Percentiles rank a stretch among this genome's conserved stretches.
These are phyloP conservation scores for Eupelmus urozonus DNA, from an alignment of 2,888 invertebrate species.

Conservation along the genomic window DNA sequence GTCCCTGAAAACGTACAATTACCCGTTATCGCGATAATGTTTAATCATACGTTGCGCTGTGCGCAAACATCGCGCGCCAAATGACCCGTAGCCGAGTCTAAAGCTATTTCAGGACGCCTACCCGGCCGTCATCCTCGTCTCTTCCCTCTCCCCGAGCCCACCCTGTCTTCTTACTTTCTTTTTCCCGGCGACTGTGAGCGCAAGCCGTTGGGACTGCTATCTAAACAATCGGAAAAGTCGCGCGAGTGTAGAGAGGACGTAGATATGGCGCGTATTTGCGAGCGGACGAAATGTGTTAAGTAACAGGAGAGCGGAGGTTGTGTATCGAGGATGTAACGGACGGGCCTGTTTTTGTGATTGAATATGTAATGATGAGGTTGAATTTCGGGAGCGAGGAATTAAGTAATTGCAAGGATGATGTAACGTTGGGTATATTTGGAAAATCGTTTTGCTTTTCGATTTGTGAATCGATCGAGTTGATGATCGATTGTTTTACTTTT, in stretches of 20 bases:
- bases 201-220: conserved; percentile 19
- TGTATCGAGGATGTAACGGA: neutral
- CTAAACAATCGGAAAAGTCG: conserved; percentile 55
- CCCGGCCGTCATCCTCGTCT: conserved; percentile 15
- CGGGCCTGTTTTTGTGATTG: neutral
- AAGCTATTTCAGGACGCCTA: conserved; percentile 55
- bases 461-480: too few species aligned
- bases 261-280: neutral
- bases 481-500: too few species aligned
- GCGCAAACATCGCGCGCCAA: conserved; percentile 53
- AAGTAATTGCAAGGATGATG: too few species aligned
- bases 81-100: conserved; percentile 43
- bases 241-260: neutral
- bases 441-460: too few species aligned
- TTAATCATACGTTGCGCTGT: conserved; percentile 56
- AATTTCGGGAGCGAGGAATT: too few species aligned
- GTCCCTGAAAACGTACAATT: conserved; percentile 57
- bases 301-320: neutral
- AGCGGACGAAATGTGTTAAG: neutral
- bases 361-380: too few species aligned
- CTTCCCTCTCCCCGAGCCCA: neutral
- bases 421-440: too few species aligned
- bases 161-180: neutral
- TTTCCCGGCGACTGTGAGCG: neutral
- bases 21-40: conserved; percentile 60